A percentile compares a stretch with the other conserved stretches of the same genome.
Conservation (phyloP, 1,140 invertebrate species). For the Potamilus streckersoni region DNA sequence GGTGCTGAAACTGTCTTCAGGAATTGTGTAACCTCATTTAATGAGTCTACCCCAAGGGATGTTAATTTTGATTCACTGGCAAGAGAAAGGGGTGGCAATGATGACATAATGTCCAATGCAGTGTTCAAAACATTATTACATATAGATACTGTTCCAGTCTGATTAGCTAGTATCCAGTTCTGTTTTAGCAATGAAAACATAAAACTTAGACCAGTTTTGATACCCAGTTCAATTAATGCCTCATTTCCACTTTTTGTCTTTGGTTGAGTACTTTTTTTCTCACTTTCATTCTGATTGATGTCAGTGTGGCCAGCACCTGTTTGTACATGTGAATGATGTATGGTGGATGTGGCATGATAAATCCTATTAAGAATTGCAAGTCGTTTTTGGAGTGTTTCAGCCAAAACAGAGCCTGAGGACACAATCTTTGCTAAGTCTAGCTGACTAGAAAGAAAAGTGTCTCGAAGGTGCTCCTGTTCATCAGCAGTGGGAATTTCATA, state of each 20-base stretch:
- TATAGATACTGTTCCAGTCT: slow-evolving; percentile 62
- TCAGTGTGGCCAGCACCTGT: slow-evolving; percentile 5
- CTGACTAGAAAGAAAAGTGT: slow-evolving; percentile 71
- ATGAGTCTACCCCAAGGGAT: slow-evolving; percentile 71
- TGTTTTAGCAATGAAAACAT: slow-evolving; percentile 75
- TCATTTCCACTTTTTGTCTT: slow-evolving; percentile 67
- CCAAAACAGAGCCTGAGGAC: slow-evolving; percentile 73
- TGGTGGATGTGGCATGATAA: slow-evolving; percentile 72
- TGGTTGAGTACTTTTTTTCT: slow-evolving; percentile 8
- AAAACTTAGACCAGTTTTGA: slow-evolving; percentile 75
- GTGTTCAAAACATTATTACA: slow-evolving; percentile 75
- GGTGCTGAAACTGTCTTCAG: slow-evolving; percentile 72
- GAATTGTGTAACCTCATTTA: slow-evolving; percentile 71
- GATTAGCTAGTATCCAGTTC: slow-evolving; percentile 70
- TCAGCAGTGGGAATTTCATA: slow-evolving; percentile 59
- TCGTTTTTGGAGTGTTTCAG: slow-evolving; percentile 71
- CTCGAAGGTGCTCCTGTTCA: slow-evolving; percentile 73
- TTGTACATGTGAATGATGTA: slow-evolving; percentile 69
- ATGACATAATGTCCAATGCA: slow-evolving; percentile 72
- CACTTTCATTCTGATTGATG: slow-evolving; percentile 14
- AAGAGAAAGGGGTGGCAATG: slow-evolving; percentile 74
- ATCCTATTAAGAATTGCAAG: slow-evolving; percentile 75
- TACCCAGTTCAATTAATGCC: slow-evolving; percentile 76
- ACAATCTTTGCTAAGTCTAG: slow-evolving; percentile 72
- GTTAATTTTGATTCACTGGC: slow-evolving; percentile 75